Base-by-base conservation (phyloP, 2,888 invertebrate genomes). In the Conomelus anceps region DNA sequence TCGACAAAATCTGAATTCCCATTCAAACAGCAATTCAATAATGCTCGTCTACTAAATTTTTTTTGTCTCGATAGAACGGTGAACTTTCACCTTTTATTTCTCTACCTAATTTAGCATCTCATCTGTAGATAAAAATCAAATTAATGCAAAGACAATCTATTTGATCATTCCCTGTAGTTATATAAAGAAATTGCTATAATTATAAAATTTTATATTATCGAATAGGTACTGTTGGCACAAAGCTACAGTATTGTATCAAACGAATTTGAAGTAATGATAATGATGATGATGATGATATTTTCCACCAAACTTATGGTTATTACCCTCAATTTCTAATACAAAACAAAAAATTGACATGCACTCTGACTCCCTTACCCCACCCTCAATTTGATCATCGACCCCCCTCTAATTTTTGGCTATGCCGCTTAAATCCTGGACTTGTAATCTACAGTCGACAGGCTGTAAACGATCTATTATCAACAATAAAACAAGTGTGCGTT, bases 311-410 rank as follows among this genome's bases (percentile, higher is more conserved):
- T 63, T 63, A 63, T 63, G 63, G 63, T 63, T 63, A 24, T 88
- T 85, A 85, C 88, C 88, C 88, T 88, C 88, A 88, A 88, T 88
- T 88, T 88, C 85, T 85, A 88, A 88, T 23, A 84, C 23, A 84
- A 88, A 88, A 88, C 41, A 88, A 88, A 88, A 22, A 88, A 13
- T 63, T 85, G 85, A 88, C 26, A 88, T 88, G 88, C 88, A 88
- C 88, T 85, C 85, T 84, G 88, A 88, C 88, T 88, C 86, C 86
- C 86, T 29, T 29, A 23, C 23, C 86, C 86, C 23, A 22, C 86
- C 24, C 86, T 24, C 24, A 23, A 63, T 63, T 63, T 63, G n/a
- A 63, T 63, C 63, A 63, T 85, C 24, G 23, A 85, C 85, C 86
- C 86, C n/a, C 86, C 24, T 86, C 24, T 22, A 86, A 24, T 24